Percentiles rank a stretch among this genome's conserved stretches.
Evolutionary conservation across 2,888 invertebrate species (phyloP).

Genomic region (Drepana falcataria): DNA sequence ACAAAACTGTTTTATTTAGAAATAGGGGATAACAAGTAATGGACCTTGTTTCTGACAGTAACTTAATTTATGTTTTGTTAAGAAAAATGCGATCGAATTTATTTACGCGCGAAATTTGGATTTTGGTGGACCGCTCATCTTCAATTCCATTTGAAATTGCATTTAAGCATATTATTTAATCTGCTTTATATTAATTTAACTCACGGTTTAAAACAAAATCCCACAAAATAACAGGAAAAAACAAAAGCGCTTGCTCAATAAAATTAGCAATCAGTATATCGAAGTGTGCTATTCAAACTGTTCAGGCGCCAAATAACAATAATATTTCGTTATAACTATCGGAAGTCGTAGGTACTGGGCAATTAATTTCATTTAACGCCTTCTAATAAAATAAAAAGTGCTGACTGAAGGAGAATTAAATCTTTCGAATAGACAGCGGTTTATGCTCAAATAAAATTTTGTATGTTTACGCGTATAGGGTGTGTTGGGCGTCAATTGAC

Average conservation of each 20-base stretch:
- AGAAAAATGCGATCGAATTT: no score
- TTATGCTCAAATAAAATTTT: constrained; percentile 58
- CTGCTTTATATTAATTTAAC: no score
- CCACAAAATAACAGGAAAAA: background rate
- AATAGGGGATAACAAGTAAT: no score
- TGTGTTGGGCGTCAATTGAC: constrained; percentile 6
- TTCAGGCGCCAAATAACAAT: constrained; percentile 41
- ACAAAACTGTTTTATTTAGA: no score
- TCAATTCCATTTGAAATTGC: no score
- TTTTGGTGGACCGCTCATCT: no score
- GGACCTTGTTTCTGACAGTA: no score
- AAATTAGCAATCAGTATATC: constrained; percentile 16
- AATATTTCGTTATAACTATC: constrained; percentile 21
- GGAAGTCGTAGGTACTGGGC: constrained; percentile 16
- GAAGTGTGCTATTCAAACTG: constrained; percentile 42
- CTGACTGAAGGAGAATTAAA: constrained; percentile 63
- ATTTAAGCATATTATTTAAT: no score
- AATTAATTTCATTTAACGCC: constrained; percentile 53
- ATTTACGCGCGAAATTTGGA: no score
- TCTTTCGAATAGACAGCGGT: constrained; percentile 51
- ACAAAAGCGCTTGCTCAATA: constrained; percentile 19
- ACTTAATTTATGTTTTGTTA: no score
- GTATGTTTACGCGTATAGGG: constrained; percentile 39
- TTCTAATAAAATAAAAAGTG: constrained; percentile 63
- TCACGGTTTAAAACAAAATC: background rate